phyloP scores from a whole-genome alignment of 2,888 invertebrate species.

The Gryllus longicercus region DNA sequence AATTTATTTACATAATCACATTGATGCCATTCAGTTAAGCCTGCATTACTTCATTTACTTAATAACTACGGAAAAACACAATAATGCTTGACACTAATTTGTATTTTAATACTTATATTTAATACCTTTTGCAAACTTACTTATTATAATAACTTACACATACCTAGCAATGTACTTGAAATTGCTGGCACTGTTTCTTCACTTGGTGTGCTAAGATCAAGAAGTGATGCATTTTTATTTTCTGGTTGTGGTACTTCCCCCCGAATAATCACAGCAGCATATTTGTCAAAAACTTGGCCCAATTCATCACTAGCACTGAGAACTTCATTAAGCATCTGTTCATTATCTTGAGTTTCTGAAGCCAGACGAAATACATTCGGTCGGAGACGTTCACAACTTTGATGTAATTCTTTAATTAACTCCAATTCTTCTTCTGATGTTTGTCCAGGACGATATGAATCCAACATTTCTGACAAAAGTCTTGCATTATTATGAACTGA shows the following conservation, averaged over 20 bases:
- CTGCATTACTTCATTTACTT: no score
- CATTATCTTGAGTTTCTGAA: conserved; percentile 67
- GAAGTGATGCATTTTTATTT: conserved; percentile 44
- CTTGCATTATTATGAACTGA: conserved; percentile 79
- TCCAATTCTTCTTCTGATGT: conserved; percentile 70
- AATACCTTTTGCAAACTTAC: no score
- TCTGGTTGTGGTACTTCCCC: conserved; percentile 39
- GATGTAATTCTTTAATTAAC: conserved; percentile 78
- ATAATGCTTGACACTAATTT: no score
- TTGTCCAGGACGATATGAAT: conserved; percentile 61
- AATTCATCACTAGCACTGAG: conserved; percentile 76
- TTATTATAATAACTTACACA: conserved; percentile 18
- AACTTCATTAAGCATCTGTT: conserved; percentile 64
- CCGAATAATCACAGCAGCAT: conserved; percentile 55
- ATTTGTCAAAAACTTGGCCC: conserved; percentile 69
- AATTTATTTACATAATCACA: no score
- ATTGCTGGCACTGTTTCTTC: conserved; percentile 41
- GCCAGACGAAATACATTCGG: conserved; percentile 70
- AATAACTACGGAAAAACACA: no score
- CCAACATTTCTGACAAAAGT: conserved; percentile 82
- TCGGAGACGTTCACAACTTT: conserved; percentile 70
- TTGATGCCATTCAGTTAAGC: no score
- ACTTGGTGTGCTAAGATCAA: conserved; percentile 51
- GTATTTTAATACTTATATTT: no score
- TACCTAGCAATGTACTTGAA: conserved; percentile 29